Evolutionary conservation across 2,797 vertebrate species (phyloP).

Genomic region (Hapalemur alaotrensis): DNA sequence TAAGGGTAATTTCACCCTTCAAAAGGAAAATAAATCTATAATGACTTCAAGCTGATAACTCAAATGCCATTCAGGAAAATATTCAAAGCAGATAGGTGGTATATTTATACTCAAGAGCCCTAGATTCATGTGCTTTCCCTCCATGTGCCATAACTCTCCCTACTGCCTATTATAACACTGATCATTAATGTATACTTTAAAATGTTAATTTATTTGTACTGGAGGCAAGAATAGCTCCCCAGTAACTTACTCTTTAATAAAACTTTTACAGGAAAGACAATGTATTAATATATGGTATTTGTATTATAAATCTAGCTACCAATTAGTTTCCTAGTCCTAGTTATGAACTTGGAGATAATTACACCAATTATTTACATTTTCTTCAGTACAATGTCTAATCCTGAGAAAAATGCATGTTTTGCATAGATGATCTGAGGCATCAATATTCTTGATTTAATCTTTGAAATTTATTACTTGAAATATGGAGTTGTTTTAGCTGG

Average conservation of each 20-base stretch:
- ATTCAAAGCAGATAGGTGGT: slow-evolving; percentile 47
- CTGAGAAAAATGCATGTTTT: background rate
- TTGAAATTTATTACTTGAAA: background rate
- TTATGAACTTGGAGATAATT: background rate
- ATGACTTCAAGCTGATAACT: slow-evolving; percentile 10
- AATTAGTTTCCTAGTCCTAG: background rate
- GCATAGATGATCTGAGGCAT: background rate
- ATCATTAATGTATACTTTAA: background rate
- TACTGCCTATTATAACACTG: background rate
- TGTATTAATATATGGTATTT: background rate
- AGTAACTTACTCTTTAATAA: background rate
- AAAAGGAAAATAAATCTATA: slow-evolving; percentile 32
- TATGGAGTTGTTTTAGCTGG: background rate
- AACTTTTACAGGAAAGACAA: background rate
- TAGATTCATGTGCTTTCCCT: background rate
- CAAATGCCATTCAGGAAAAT: slow-evolving; percentile 17
- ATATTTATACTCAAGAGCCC: background rate
- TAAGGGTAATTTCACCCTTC: background rate
- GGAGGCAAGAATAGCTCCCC: background rate
- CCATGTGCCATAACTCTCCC: background rate
- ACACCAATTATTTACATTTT: background rate
- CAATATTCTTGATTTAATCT: background rate
- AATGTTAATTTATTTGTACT: slow-evolving; percentile 1
- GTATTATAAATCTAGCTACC: background rate
- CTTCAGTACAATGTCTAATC: background rate